Percentiles rank a stretch among this genome's conserved stretches.
phyloP scores from a whole-genome alignment of 2,888 invertebrate species.

The Drosophila mulleri region DNA sequence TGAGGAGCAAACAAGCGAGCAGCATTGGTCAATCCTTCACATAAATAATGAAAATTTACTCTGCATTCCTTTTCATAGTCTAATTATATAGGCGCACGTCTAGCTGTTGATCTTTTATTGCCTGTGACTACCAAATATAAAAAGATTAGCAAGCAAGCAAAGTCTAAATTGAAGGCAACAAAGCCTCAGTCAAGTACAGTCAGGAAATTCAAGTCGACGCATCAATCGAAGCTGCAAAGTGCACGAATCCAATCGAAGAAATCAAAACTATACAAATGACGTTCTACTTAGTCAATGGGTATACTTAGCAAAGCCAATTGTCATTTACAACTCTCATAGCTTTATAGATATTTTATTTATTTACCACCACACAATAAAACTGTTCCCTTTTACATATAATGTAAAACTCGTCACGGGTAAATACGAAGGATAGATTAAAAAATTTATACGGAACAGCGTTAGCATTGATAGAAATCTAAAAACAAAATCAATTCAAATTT shows the following conservation, averaged over 20 bases:
- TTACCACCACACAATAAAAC: neutral
- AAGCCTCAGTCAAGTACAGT: neutral
- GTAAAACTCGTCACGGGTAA: too few species aligned
- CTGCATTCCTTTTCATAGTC: neutral
- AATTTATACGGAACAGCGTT: too few species aligned
- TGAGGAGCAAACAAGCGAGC: neutral
- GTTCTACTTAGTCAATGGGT: neutral
- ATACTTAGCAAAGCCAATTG: neutral
- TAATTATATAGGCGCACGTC: constrained; percentile 1
- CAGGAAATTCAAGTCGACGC: neutral
- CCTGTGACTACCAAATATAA: neutral
- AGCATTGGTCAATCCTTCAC: too few species aligned
- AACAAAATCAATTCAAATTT: too few species aligned
- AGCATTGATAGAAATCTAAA: too few species aligned
- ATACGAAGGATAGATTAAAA: neutral
- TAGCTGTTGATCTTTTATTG: neutral
- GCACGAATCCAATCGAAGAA: neutral
- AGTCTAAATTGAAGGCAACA: too few species aligned
- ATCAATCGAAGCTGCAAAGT: neutral
- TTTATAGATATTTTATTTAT: neutral
- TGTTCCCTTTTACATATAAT: neutral
- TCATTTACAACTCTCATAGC: neutral
- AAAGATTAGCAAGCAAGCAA: neutral
- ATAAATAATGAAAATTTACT: neutral
- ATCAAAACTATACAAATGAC: neutral